Base-by-base conservation (phyloP, 1,140 invertebrate genomes). In the Bradynema listronoti region DNA sequence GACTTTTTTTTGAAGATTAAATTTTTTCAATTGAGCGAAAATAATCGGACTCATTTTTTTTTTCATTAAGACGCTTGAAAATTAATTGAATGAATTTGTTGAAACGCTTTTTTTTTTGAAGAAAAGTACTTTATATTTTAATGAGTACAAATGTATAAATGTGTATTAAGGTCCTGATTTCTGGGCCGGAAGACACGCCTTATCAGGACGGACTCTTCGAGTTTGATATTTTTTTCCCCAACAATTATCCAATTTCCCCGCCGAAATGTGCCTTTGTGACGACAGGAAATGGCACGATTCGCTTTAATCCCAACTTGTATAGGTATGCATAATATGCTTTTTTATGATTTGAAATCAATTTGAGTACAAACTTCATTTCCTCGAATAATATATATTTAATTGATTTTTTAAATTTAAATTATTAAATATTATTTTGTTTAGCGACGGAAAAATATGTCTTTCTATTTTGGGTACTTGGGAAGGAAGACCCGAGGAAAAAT, bases 401-500 rank as follows among this genome's bases (percentile, higher is more conserved):
- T 43, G 75, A 74, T 29, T 65, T 67, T 30, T 80, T 80, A 22
- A 56, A 79, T 24, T 80, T 80, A 60, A 80, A 81, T n/a, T 66
- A 56, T 46, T 45, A 24, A 56, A 30, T 47, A 83, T 83, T 43
- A 85, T 84, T 71, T 66, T 85, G 0, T 85, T 85, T 71, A 81
- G 80, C 66, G 83, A 81, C 73, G 85, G 84, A 14, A 85, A 85
- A 80, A 82, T 85, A 30, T 85, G 84, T 71, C 78, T 85, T 7
- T 84, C 83, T 61, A 84, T 85, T 66, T 67, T 85, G 39, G 84
- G 84, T 79, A 96, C 92, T 0, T 96, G 92, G 92, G 91, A 96
- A 80, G 92, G 91, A 4, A 82, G 91, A 58, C 91, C 91, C n/a
- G 92, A 95, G 80, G 92, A 96, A 78, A 92, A 94, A 81, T 96